Evolutionary conservation across 2,888 invertebrate species (phyloP), one percentile per base, ranked within the genome.

Genomic region (Trachelus stipa): DNA sequence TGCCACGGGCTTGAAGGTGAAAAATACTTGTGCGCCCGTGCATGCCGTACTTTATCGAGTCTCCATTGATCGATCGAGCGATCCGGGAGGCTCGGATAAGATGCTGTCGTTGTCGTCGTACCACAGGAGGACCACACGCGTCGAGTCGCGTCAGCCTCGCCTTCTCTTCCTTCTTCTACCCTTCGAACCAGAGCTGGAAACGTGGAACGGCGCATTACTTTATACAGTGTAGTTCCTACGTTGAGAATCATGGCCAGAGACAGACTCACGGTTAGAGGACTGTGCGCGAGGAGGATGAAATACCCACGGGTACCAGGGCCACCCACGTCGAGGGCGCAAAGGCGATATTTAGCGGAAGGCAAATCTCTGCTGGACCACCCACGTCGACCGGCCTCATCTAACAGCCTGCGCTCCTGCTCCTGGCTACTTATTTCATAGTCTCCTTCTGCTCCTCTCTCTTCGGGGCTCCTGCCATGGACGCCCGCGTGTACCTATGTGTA

Each of bases 301-400:
- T 81, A 80, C 78, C 79, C 79, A 78, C 82, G 78, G 80, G 79
- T 78, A 77, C 79, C 76, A 77, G 76, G 90, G 86, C 91, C 91
- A 90, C 90, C 90, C 90, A 90, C 89, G 89, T 88, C 84, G 90
- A 87, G 88, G 89, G 90, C 89, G 89, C 88, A 88, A 89, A 90
- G 90, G 88, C 90, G 90, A 90, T 90, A 90, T 90, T 90, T 90
- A 90, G 90, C 90, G 89, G 89, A 90, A 90, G 90, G 90, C 90
- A 90, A 90, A 90, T 90, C 90, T 89, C 88, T 86, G 84, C 83
- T 80, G 85, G 90, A 87, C 90, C 90, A 90, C 90, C 90, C 90
- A 90, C 90, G 87, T 88, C 79, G 89, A 85, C 77, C 83, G 81
- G 83, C 83, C 86, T 84, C 83, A 80, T 82, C 79, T 73, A 79